Base-by-base conservation (phyloP, 2,797 vertebrate species). In the Rousettus madagascariensis region DNA sequence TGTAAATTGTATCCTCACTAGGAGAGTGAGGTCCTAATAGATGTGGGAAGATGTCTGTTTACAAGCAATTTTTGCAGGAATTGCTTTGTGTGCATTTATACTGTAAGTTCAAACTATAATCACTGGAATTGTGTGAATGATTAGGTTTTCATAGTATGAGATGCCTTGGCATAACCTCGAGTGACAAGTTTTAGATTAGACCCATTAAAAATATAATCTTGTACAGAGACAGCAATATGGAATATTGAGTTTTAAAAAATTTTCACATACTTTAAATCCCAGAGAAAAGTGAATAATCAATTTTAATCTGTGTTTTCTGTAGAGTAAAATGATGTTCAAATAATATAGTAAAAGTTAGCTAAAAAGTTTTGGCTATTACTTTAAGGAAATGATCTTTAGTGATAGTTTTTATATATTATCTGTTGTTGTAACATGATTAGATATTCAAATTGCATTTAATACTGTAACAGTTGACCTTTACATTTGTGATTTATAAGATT, bases 271-370 rank as follows among this genome's bases (percentile, higher is more conserved):
- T 94, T 84, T 84, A 55, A 93, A 43, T 51, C 30, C 19, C 53
- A 75, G 28, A 80, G 41, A 38, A 86, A 92, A 92, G 90, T 41
- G 4, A 90, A 55, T 41, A 90, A 12, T 28, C 28, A 87, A 19
- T 87, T 90, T 90, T 69, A 69, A 61, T 86, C 24, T 95, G 28
- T 72, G 9, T 57, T 91, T 91, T 95, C 53, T 87, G 0, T 69
- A 19, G 6, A 3, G 26, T 22, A 72, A 91, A 91, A 74, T 85
- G 49, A 49, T 36, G 7, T 71, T 91, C 90, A 79, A 92, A 36
- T 85, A 71, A 79, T 75, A 71, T 51, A 59, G 7, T 28, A 10
- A 78, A 95, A 86, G 15, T 19, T 59, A 89, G 22, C 41, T 94
- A 33, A 82, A 80, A 72, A 46, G 2, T 68, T 87, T 53, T 0